phyloP scores from a whole-genome alignment of 2,797 vertebrate genomes.

The Lemur catta region DNA sequence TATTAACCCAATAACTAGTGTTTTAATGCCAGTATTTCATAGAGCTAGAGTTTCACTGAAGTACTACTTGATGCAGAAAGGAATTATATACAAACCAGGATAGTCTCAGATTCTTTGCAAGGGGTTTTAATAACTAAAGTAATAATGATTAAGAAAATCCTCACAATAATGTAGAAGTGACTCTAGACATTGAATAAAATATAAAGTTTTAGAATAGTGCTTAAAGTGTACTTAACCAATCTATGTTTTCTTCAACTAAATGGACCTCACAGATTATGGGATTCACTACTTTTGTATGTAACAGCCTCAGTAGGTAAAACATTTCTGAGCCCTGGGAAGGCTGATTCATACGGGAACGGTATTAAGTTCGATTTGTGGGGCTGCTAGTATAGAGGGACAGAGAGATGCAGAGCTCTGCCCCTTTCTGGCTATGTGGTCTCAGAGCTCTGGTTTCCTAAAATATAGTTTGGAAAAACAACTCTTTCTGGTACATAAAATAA shows the following conservation, averaged over 20 bases:
- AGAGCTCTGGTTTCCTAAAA: neutral
- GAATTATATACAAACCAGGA: neutral
- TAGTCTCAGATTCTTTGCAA: neutral
- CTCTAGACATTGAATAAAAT: neutral
- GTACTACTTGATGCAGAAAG: neutral
- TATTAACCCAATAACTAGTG: neutral
- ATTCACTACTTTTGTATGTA: neutral
- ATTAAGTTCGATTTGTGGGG: neutral
- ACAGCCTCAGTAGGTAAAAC: neutral
- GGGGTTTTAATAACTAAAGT: neutral
- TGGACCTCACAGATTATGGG: neutral
- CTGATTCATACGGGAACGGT: neutral
- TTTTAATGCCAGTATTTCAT: constrained; percentile 49
- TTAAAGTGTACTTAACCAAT: neutral
- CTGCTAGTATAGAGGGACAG: accelerated
- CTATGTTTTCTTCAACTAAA: neutral
- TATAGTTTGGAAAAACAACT: neutral
- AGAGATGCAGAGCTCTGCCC: neutral
- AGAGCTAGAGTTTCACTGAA: neutral
- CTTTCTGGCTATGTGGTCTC: neutral
- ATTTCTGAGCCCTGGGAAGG: neutral
- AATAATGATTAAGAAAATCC: neutral
- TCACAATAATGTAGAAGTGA: neutral
- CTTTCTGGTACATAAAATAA: neutral
- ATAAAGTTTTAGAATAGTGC: neutral